phyloP scores from a whole-genome alignment of 2,888 invertebrate genomes.

The Antheraea yamamai region DNA sequence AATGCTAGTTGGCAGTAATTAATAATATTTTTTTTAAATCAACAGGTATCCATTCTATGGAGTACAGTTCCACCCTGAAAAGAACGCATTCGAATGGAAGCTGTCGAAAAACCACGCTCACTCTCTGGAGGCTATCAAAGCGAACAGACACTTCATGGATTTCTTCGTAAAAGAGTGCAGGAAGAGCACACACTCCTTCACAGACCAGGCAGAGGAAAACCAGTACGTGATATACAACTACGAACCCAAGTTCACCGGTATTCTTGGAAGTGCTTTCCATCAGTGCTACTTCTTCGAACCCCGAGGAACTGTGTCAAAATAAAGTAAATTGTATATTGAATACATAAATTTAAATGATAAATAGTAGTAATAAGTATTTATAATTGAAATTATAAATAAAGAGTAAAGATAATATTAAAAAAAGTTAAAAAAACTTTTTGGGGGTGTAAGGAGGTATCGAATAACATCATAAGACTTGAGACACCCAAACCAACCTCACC shows the following conservation, averaged over 20 bases:
- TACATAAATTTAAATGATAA: not conserved
- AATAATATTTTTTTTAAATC: slow-evolving; percentile 5
- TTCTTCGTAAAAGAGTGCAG: slow-evolving; percentile 91
- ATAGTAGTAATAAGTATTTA: no score
- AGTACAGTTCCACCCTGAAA: slow-evolving; percentile 96
- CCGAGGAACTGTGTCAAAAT: slow-evolving; percentile 44
- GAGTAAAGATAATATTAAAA: no score
- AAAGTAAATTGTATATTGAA: slow-evolving; percentile 15
- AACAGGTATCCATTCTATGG: slow-evolving; percentile 90
- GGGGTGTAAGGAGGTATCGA: no score
- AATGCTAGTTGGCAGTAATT: no score
- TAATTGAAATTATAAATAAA: no score
- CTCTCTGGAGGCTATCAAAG: slow-evolving; percentile 82
- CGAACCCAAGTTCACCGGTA: slow-evolving; percentile 82
- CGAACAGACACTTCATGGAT: slow-evolving; percentile 89
- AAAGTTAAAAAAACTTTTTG: no score
- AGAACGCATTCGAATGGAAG: slow-evolving; percentile 90
- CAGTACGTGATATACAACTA: slow-evolving; percentile 88
- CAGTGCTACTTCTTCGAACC: slow-evolving; percentile 87
- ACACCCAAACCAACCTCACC: no score
- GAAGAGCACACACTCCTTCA: slow-evolving; percentile 84
- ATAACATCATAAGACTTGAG: no score
- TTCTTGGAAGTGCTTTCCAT: slow-evolving; percentile 78
- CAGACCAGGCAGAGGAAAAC: slow-evolving; percentile 76
- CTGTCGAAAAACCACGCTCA: slow-evolving; percentile 84